Base-by-base conservation (phyloP, 2,888 invertebrate species). In the Pelosia muscerda region DNA sequence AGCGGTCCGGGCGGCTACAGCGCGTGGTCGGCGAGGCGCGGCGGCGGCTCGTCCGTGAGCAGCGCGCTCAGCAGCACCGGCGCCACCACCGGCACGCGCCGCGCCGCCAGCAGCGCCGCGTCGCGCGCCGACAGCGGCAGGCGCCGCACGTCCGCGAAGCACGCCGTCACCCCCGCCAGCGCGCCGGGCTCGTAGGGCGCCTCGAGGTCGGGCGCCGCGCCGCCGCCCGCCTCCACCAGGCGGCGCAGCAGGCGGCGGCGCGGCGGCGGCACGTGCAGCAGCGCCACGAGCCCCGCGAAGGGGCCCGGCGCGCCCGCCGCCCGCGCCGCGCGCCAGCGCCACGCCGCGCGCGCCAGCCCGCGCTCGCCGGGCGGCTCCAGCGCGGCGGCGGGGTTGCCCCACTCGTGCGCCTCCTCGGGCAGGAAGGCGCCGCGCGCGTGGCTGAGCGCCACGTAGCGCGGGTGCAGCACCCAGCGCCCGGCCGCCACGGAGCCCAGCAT, bases 401-500 rank as follows among this genome's bases (percentile, higher is more conserved):
- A 98, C 87, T 98, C 98, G 88, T 95, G 98, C 0, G 96, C 95
- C 80, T 97, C 97, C 88, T 98, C 98, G 19, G 63, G 63, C 25
- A 55, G 86, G 84, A 98, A 97, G 3, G 34, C 83, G 0, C 96
- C 96, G 1, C 92, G 92, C 31, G 95, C 93, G 11, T 96, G 90
- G 66, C 97, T 97, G 59, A 97, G 95, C 8, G 96, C 95, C 2
- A 98, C 90, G 83, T 98, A 99, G 0, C 96, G 96, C 2, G 96
- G 95, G 81, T 98, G 97, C n/a, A 99, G 90, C 15, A 99, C 96
- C 98, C 98, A 99, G 81, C 97, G 97, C 23, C 99, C 99, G 0
- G 97, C 96, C 0, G 99, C 98, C 71, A 99, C 96, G 69, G 97
- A 97, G 0, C 97, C 97, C 31, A 99, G 93, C 92, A 97, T 96